phyloP scores from a whole-genome alignment of 2,797 vertebrate genomes.

The Sternotherus odoratus region DNA sequence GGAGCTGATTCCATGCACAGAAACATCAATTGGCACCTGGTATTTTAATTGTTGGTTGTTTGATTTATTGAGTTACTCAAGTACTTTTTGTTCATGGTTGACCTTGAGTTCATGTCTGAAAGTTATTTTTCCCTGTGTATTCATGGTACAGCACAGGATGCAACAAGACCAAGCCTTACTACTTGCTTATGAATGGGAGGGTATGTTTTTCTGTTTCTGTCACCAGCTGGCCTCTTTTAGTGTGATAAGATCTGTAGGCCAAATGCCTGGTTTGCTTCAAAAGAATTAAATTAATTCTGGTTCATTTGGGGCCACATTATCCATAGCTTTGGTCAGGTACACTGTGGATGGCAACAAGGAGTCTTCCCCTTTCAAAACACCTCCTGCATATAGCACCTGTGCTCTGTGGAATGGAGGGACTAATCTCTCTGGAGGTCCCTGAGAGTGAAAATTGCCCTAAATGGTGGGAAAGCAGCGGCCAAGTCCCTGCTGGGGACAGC shows the following conservation, averaged over 20 bases:
- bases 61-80: background rate
- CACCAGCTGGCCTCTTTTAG: background rate
- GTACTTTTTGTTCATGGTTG: background rate
- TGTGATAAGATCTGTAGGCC: background rate
- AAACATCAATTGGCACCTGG: background rate
- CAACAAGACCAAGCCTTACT: background rate
- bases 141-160: background rate
- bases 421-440: background rate
- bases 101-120: background rate
- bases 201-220: background rate
- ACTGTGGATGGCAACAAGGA: background rate
- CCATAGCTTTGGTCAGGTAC: background rate
- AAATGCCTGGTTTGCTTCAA: background rate
- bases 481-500: background rate
- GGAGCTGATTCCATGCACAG: background rate
- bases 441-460: background rate
- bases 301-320: background rate
- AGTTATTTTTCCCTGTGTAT: background rate
- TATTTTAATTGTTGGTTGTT: background rate
- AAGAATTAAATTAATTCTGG: background rate
- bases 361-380: fast-evolving
- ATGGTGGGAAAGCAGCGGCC: background rate
- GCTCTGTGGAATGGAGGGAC: background rate
- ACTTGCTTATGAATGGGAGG: background rate
- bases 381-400: background rate